Base-by-base conservation (phyloP, 2,888 invertebrate genomes). In the Neocrepidodera transversa region DNA sequence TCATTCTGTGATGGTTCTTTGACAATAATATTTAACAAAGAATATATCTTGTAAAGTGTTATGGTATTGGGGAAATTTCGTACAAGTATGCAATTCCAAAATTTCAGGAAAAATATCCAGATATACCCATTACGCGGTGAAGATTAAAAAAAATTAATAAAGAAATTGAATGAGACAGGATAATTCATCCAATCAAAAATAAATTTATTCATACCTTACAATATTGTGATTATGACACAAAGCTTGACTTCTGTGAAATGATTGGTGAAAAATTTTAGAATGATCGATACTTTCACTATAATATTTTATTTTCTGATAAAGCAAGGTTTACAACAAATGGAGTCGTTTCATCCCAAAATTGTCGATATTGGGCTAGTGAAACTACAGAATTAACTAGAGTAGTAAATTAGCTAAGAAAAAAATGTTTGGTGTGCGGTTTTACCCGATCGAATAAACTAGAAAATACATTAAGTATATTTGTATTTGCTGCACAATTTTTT, bases 311-410 rank as follows among this genome's bases (percentile, higher is more conserved):
- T 51, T 51, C 56, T 28, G 53, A 58, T 48, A 49, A 53, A 23
- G 36, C 49, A 35, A 60, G 30, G 35, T 52, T 57, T 35, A 57
- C 51, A n/a, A 45, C 45, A 30, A 60, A 60, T 49, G 48, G 43
- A 18, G 52, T 48, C n/a, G 48, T 53, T 32, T 49, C 48, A 28
- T 61, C 58, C 52, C 52, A 58, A 43, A 61, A 58, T 40, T 48
- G 42, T 43, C 30, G 53, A 49, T 58, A 58, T 47, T 53, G 57
- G 36, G 53, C 49, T 20, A 47, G 10, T 11, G 48, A 58, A 23
- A 53, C 50, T 61, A 36, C 53, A 23, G 28, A 45, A 45, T 62
- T 47, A 38, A 57, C 2, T 40, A 40, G 55, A 60, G 60, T 47
- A 52, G 42, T 13, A 52, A 59, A 55, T 55, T 52, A 52, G 45